Base-by-base conservation (phyloP, 2,113 vertebrate species). In the Sebastes schlegelii region DNA sequence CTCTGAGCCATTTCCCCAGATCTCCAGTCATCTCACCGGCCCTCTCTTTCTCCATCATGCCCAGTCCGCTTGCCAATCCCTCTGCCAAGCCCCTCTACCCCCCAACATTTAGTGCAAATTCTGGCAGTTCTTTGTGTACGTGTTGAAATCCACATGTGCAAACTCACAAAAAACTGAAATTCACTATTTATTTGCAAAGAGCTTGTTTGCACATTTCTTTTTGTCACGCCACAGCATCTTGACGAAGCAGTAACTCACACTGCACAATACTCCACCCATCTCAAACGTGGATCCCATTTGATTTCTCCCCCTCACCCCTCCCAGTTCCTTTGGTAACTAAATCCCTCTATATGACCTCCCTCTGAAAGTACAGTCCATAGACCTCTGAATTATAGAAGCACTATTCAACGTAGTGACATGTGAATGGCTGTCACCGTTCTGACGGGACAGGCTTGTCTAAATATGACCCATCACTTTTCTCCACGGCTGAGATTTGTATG, bases 281-380 rank as follows among this genome's bases (percentile, higher is more conserved):
- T 45, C 23, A 4, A 79, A 69, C 83, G 83, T 87, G 83, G 81
- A 79, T 86, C 79, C 77, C 67, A 83, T 89, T 90, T 68, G 23
- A 62, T 52, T 45, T 49, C 11, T n/a, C 49, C 58, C 19, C 4
- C 42, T 14, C 63, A 34, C 34, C 4, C 34, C 34, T 48, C 42
- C 52, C 6, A 19, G 17, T 82, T 74, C 48, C 49, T 64, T 71
- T 61, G 60, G 83, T 82, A 88, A 90, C 86, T n/a, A n/a, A 74
- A 90, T 86, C 84, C 69, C 21, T 78, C 45, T 19, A 16, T 49
- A 13, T 58, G 70, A 65, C 79, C 66, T 74, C 66, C 43, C 26
- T 49, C 65, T 60, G 62, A 46, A 60, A 4, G 45, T 46, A 45
- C 67, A 72, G 58, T 77, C 21, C 49, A 49, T 1, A 77, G 77